Evolutionary conservation across 2,888 invertebrate genomes (phyloP), one percentile per base, ranked within the genome.

Genomic region (Harmothoe impar): DNA sequence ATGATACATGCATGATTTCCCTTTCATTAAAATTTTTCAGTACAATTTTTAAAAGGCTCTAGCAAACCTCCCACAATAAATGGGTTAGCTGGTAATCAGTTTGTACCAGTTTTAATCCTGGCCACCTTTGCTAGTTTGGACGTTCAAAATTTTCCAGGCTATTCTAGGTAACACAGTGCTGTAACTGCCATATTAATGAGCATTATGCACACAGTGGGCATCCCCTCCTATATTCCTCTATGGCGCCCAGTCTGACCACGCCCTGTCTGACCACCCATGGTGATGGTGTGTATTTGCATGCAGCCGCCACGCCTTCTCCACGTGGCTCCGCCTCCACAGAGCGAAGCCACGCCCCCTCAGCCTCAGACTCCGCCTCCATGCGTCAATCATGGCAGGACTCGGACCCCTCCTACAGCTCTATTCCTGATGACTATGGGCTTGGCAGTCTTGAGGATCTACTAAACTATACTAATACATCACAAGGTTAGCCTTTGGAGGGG

Each of bases 321-420:
- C 86, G 86, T 54, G 86, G 86, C 86, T 54, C 86, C 54, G 54
- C 86, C 86, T 33, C 86, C 56, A 20, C 33, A 43, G 86, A 54
- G 54, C 86, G 7, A 54, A 86, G 86, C 54, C 86, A 52, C 54
- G 86, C 86, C 54, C 86, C 31, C 33, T 86, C 86, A 20, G 86
- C 86, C 86, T 86, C 86, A 25, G 86, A 86, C 86, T 86, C 86
- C 86, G 54, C 86, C 54, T 86, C 86, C 54, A 20, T 86, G 20
- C 43, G 68, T 35, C 72, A 52, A 25, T 89, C 89, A 62, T 85
- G 90, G 54, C 93, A 91, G 81, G 89, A 91, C 81, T 93, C 93
- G 91, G 94, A 94, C 89, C 94, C 94, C 35, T 92, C 93, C 33
- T 94, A 94, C 91, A 94, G 94, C 89, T 93, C 94, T 88, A 94